Evolutionary conservation across 1,140 invertebrate species (phyloP), one percentile per base, ranked within the genome.

Genomic region (Pseudachorutes palmiensis): DNA sequence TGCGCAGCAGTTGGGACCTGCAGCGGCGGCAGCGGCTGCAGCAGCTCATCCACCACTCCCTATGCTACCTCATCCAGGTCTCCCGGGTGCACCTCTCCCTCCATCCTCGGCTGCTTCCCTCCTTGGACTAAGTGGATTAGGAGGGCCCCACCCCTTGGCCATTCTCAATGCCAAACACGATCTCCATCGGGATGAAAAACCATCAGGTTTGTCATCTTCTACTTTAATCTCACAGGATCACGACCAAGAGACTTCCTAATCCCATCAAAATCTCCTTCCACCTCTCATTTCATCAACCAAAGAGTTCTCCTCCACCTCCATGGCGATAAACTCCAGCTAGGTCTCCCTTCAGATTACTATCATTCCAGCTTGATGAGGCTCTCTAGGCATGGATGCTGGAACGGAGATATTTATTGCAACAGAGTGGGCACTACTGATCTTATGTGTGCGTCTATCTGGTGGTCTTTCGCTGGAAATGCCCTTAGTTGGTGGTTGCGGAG

Each of bases 1-100:
- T 75, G 90, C 91, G 5, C 87, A 91, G 76, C 89, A 93, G 78
- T 76, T 94, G 68, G 90, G 90, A 26, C 86, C 88, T 72, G 86
- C 88, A 1, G 86, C 82, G 66, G 90, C 90, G 19, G 86, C 88
- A 66, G 90, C 90, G n/a, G 86, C 88, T 71, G 86, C 88, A 70
- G 86, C 88, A 5, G 90, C 91, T 75, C 86, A 82, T 28, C 83
- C 83, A 22, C 82, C 87, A 67, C 81, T 87, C 22, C 84, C 85
- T 16, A 86, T 87, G 82, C 81, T 85, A 75, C 88, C 88, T 29
- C 89, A 90, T 77, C 88, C 88, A 14, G 80, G 76, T 2, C 72
- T 79, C 31, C 75, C 76, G n/a, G 83, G 85, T 48, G 77, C 86
- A 30, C 80, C 80, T 14, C 82, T 86, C 1, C 86, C 86, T 12